Evolutionary conservation across 2,797 vertebrate genomes (phyloP).

Genomic region (Podargus strigoides): DNA sequence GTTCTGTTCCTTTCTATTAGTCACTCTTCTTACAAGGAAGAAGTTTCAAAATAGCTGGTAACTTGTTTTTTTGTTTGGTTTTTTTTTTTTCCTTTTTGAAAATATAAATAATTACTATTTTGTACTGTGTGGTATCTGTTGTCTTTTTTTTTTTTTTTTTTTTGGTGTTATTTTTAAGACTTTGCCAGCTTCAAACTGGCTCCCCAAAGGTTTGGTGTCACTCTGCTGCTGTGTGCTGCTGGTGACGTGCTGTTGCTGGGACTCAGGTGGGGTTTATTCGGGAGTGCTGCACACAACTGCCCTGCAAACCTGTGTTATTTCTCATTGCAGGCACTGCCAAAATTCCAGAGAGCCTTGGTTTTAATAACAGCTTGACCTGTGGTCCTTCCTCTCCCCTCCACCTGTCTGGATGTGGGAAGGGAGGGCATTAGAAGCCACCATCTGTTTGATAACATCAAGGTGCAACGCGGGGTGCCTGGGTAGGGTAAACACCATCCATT

Average conservation of each 20-base stretch:
- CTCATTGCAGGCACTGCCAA: neutral
- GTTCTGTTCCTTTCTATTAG: constrained; percentile 68
- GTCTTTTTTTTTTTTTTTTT: constrained; percentile 53
- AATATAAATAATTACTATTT: constrained; percentile 82
- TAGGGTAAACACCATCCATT: neutral
- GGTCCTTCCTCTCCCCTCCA: neutral
- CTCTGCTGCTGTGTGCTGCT: neutral
- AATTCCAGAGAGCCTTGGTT: neutral
- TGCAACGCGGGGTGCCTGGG: neutral
- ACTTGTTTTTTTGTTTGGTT: too few relatives aligned
- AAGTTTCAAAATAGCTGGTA: constrained; percentile 74
- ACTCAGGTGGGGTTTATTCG: neutral
- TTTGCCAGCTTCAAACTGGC: neutral
- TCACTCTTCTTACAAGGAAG: constrained; percentile 70
- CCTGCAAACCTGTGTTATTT: neutral
- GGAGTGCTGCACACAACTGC: neutral
- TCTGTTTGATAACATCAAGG: neutral
- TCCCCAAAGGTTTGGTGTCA: neutral
- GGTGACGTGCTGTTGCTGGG: neutral
- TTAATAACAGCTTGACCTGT: neutral
- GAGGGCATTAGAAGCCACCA: rapidly evolving
- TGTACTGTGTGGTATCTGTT: constrained; percentile 73
- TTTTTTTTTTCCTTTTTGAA: constrained; percentile 70
- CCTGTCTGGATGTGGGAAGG: neutral
- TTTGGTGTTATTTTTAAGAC: neutral